These are phyloP conservation scores for Galeopsomyia nigrocyanea DNA, from an alignment of 2,888 invertebrate genomes.

Conservation along the genomic window DNA sequence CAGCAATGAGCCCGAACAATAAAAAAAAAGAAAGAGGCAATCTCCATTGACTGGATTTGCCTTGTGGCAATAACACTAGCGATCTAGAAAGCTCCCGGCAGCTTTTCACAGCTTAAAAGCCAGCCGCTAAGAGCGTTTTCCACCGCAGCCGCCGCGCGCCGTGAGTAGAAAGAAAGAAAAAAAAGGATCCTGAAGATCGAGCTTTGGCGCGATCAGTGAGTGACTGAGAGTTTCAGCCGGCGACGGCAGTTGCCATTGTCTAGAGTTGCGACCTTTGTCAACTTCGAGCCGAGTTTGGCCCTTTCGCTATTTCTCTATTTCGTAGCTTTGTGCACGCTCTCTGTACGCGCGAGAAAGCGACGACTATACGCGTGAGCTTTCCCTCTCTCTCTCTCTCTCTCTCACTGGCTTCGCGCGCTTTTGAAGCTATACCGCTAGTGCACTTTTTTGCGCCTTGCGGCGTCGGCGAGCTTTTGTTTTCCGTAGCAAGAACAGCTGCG, in stretches of 20 bases:
- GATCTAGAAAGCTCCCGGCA: neutral
- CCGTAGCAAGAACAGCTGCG: conserved; percentile 14
- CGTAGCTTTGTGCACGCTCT: no score
- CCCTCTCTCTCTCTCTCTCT: conserved; percentile 23
- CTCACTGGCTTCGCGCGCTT: conserved; percentile 4
- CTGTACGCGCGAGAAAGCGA: neutral
- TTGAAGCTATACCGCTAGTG: neutral
- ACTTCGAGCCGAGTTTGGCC: conserved; percentile 27
- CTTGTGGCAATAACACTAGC: no score
- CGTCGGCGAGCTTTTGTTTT: neutral
- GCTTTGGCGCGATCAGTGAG: neutral
- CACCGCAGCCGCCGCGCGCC: neutral
- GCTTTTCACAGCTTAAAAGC: conserved; percentile 42
- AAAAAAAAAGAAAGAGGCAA: no score
- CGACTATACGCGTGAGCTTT: conserved; percentile 7
- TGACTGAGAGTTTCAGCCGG: neutral
- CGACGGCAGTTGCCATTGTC: conserved; percentile 8
- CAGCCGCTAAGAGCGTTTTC: conserved; percentile 28
- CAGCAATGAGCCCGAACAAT: no score
- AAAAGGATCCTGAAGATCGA: no score
- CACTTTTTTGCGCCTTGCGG: conserved; percentile 14
- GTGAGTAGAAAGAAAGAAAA: conserved; percentile 1
- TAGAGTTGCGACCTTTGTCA: conserved; percentile 34
- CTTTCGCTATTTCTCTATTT: conserved; percentile 2
- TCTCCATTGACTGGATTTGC: no score